Conservation (phyloP, 92 coral and sea anemone genomes). For the Phymanthus crucifer region DNA sequence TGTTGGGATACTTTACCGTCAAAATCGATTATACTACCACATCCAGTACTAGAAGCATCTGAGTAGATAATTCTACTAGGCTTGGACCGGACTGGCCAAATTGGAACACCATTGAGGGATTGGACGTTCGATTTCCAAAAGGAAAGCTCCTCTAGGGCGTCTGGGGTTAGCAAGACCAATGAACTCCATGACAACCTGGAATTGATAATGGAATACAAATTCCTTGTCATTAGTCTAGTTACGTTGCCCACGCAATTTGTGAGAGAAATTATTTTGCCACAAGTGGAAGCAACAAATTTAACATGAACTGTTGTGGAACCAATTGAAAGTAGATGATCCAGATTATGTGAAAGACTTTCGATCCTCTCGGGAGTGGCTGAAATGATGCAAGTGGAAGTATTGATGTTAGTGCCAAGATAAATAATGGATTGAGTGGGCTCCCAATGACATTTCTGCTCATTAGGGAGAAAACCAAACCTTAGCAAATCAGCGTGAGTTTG, state of each 20-base stretch:
- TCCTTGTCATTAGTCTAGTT: conserved; percentile 51
- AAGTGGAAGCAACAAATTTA: conserved; percentile 27
- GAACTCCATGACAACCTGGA: conserved; percentile 39
- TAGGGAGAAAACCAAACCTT: conserved; percentile 57
- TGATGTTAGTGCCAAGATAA: conserved; percentile 40
- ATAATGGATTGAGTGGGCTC: conserved; percentile 40
- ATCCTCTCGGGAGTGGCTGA: conserved; percentile 39
- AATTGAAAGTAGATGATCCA: conserved; percentile 10
- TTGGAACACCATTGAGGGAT: conserved; percentile 34
- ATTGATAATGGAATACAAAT: conserved; percentile 34
- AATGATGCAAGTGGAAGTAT: conserved; percentile 32
- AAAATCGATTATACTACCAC: too few relatives aligned
- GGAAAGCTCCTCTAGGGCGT: conserved; percentile 19
- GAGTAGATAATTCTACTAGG: conserved; percentile 43
- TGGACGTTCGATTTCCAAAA: conserved; percentile 39
- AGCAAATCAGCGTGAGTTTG: conserved; percentile 51
- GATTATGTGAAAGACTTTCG: conserved; percentile 16
- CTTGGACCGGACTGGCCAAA: conserved; percentile 32
- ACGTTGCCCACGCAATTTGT: conserved; percentile 46
- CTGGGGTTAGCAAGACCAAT: conserved; percentile 11
- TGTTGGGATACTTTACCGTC: too few relatives aligned
- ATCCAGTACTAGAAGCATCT: conserved; percentile 33
- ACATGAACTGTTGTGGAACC: conserved; percentile 19
- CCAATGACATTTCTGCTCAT: conserved; percentile 58
- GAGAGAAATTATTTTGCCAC: conserved; percentile 41